Percentiles rank a stretch among this genome's conserved stretches.
Conservation (phyloP, 2,888 invertebrate genomes). For the Apodemia hepburni region DNA sequence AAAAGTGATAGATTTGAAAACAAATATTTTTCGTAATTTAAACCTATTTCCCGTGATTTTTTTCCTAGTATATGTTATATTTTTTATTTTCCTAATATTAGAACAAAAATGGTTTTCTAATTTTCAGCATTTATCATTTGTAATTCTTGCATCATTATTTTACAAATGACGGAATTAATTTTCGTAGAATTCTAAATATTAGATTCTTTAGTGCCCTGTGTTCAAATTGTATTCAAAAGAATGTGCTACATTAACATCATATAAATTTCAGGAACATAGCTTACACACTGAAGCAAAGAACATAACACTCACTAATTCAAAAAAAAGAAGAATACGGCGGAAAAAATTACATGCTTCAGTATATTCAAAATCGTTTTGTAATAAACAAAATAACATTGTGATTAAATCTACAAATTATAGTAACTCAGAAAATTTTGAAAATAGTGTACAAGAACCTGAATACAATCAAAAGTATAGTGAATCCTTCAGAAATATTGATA, state of each 20-base stretch:
- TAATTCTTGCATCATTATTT: no score
- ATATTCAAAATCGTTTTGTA: constrained; percentile 19
- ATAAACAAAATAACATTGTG: constrained; percentile 15
- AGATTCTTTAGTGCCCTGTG: no score
- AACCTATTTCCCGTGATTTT: no score
- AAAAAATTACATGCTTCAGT: constrained; percentile 43
- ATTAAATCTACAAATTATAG: neutral
- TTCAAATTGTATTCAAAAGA: no score
- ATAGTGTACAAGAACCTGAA: neutral
- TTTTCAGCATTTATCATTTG: no score
- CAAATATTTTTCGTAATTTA: no score
- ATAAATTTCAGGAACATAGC: constrained; percentile 21
- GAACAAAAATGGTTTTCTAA: no score
- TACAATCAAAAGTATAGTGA: constrained; percentile 14
- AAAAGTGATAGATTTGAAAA: neutral
- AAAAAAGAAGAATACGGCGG: constrained; percentile 51
- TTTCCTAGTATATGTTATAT: no score
- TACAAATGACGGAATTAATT: no score
- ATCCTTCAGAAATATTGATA: constrained; percentile 12
- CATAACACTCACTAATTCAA: constrained; percentile 34
- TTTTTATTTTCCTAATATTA: no score
- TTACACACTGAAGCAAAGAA: constrained; percentile 20
- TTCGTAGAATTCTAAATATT: no score
- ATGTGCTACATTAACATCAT: neutral
- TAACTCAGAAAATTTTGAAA: neutral